phyloP scores from a whole-genome alignment of 2,888 invertebrate species.

The Agriopis aurantiaria region DNA sequence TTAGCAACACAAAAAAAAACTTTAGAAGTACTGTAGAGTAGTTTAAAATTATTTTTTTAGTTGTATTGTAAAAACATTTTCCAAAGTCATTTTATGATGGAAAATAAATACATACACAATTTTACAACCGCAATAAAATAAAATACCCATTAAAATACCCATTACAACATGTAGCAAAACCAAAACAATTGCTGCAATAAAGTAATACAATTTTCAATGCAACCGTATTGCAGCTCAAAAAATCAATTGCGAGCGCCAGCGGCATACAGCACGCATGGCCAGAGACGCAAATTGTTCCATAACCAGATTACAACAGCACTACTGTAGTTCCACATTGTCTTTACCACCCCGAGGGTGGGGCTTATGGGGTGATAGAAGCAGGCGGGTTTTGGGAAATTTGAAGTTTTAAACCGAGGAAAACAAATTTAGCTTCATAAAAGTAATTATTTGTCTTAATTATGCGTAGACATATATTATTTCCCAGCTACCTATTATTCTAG shows the following conservation, averaged over 20 bases:
- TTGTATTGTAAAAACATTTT: too few species aligned
- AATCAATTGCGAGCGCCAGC: conserved; percentile 61
- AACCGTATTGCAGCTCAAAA: conserved; percentile 39
- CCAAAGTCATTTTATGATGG: too few species aligned
- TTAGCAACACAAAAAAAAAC: too few species aligned
- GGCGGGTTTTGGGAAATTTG: neutral
- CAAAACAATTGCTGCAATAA: conserved; percentile 48
- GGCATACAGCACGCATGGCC: conserved; percentile 88
- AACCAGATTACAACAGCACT: conserved; percentile 89
- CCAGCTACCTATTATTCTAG: too few species aligned
- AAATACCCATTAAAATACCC: conserved; percentile 19
- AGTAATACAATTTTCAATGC: conserved; percentile 29
- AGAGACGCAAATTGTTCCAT: conserved; percentile 92
- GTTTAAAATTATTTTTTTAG: too few species aligned
- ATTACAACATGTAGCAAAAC: conserved; percentile 30
- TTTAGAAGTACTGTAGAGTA: too few species aligned
- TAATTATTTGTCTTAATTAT: too few species aligned
- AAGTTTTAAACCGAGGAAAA: neutral
- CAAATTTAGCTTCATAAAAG: neutral
- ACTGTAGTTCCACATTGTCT: conserved; percentile 80
- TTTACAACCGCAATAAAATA: neutral
- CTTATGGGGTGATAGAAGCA: neutral
- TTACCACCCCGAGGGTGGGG: conserved; percentile 52
- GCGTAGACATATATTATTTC: too few species aligned
- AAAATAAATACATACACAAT: neutral